Base-by-base conservation (phyloP, 2,888 invertebrate genomes). In the Cosmia trapezina region DNA sequence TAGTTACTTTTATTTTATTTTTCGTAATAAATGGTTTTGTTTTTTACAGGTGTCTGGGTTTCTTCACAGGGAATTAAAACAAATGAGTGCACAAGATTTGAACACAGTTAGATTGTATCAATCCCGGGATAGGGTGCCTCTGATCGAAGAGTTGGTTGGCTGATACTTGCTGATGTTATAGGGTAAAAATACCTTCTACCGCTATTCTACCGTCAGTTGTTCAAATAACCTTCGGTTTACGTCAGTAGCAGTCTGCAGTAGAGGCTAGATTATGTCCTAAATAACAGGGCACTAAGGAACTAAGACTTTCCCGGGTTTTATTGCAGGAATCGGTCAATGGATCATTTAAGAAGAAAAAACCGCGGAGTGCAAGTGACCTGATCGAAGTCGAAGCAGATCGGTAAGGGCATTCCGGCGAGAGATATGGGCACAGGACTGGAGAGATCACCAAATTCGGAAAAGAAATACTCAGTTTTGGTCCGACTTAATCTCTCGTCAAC, bases 1-100 rank as follows among this genome's bases (percentile, higher is more conserved):
- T 82, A 68, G 69, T 78, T 75, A 63, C 8, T 1, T 66, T 76
- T 70, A 70, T 70, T 37, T 28, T 28, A 28, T 28, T 73, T 67
- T 60, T 63, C 41, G 8, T 74, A 60, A 53, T 76, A 77, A 70
- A 67, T 71, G 61, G 33, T 33, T 78, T 60, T 74, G 33, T 70
- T 69, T 63, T 54, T 19, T 54, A 33, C 63, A 53, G 43, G 14
- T 61, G 72, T 43, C 22, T n/a, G 17, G 14, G 41, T 72, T 78
- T 12, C 4, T 59, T 41, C 4, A 8, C 2, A 0, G 0, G 41
- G 6, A 45, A 5, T 59, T 19, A 17, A 19, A 77, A 77, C 11
- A 53, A 60, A 53, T 60, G 9, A 37, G 19, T 37, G 33, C 5
- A 28, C 12, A 28, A 49, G 17, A 11, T 37, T 45, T 41, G 7